Evolutionary conservation across 2,888 invertebrate species (phyloP), one percentile per base, ranked within the genome.

Genomic region (Ectobius pallidus): DNA sequence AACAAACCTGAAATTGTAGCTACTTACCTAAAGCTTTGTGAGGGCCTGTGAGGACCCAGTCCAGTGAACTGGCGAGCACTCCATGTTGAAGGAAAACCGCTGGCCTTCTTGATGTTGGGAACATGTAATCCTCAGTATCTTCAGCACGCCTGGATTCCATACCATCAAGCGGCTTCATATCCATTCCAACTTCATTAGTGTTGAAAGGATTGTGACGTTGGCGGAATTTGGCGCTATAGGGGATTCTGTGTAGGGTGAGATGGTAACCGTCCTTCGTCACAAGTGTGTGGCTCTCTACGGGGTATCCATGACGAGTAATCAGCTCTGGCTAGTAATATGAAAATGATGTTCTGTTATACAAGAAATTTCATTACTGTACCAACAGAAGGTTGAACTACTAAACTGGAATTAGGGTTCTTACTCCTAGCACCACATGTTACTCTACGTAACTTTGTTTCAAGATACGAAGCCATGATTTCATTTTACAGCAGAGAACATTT

Each of bases 11-110:
- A n/a, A n/a, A n/a, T n/a, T n/a, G n/a, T n/a, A n/a, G n/a, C n/a
- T n/a, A 71, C 77, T 73, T 69, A 80, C 82, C 83, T 7, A 84
- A 77, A 65, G 83, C 83, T 74, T 83, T 80, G 70, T 82, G 81
- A 0, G 80, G 82, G 7, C 81, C 79, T 75, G 85, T 86, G 32
- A 84, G 79, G 9, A 87, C 80, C 84, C 85, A 88, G 73, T 83
- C 81, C 1, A 83, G 79, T 0, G 84, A 82, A 27, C 83, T 81
- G 11, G 81, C 81, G 14, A 85, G 77, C 1, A 87, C 79, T 0
- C 87, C 87, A 75, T 84, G 84, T 74, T 83, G 83, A 70, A 84
- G 76, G 71, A 83, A 80, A 80, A 74, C 83, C 68, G 75, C 82
- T 76, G 25, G 78, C 77, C 11, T 71, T 44, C 20, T 46, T 1